Evolutionary conservation across 2,888 invertebrate species (phyloP).

Genomic region (Aromia moschata): DNA sequence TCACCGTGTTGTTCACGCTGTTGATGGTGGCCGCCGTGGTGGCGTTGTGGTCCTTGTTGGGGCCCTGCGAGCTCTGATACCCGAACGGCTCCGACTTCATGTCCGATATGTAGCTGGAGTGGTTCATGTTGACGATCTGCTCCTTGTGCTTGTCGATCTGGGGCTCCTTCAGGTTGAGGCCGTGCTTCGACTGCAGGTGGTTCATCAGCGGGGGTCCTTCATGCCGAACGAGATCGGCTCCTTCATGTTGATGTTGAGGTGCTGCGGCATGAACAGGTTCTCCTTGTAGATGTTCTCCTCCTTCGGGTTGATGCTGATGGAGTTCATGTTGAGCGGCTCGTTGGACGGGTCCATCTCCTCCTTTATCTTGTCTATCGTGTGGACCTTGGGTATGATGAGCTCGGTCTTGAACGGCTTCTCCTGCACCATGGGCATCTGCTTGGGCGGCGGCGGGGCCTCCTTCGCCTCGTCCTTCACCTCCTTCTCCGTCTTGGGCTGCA

Average conservation of each 20-base stretch:
- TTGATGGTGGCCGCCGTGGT: slow-evolving; percentile 40
- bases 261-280: slow-evolving; percentile 53
- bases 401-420: slow-evolving; percentile 68
- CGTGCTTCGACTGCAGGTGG: slow-evolving; percentile 48
- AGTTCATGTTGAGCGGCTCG: slow-evolving; percentile 50
- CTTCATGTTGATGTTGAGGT: slow-evolving; percentile 48
- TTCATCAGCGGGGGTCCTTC: slow-evolving; percentile 52
- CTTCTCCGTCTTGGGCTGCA: slow-evolving; percentile 41
- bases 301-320: slow-evolving; percentile 42
- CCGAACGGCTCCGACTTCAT: slow-evolving; percentile 50
- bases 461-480: slow-evolving; percentile 51
- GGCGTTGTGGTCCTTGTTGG: slow-evolving; percentile 39
- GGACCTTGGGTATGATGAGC: slow-evolving; percentile 70
- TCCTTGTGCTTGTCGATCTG: slow-evolving; percentile 49
- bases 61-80: slow-evolving; percentile 35
- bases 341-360: slow-evolving; percentile 58
- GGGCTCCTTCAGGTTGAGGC: slow-evolving; percentile 53
- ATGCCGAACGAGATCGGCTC: slow-evolving; percentile 54
- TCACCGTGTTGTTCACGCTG: slow-evolving; percentile 45
- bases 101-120: slow-evolving; percentile 50
- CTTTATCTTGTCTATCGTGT: slow-evolving; percentile 64
- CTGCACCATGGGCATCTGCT: slow-evolving; percentile 37
- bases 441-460: slow-evolving; percentile 51
- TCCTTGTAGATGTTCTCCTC: slow-evolving; percentile 34
- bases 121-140: slow-evolving; percentile 55